These are phyloP conservation scores for Branchinecta sandiegonensis DNA, from an alignment of 2,888 invertebrate genomes.

Conservation along the genomic window DNA sequence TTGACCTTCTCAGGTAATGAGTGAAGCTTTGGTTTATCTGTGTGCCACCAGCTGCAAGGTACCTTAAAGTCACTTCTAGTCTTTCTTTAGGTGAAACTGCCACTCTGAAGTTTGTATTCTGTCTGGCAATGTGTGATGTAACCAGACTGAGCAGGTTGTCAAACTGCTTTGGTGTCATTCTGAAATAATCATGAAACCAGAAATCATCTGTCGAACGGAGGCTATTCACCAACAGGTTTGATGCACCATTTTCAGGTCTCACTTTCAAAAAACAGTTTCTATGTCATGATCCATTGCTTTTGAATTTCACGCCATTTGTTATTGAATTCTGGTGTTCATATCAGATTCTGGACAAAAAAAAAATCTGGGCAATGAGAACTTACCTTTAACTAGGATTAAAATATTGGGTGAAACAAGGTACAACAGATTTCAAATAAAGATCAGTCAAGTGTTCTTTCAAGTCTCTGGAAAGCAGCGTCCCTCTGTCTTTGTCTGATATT, in stretches of 20 bases:
- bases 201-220: too few relatives aligned
- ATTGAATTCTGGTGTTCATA: too few relatives aligned
- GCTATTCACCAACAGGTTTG: neutral
- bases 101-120: neutral
- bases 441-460: too few relatives aligned
- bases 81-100: neutral
- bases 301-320: too few relatives aligned
- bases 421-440: too few relatives aligned
- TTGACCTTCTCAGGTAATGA: neutral
- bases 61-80: neutral
- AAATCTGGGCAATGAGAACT: too few relatives aligned
- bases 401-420: too few relatives aligned
- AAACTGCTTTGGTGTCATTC: constrained; percentile 9
- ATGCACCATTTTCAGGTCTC: constrained; percentile 1
- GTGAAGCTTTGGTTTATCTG: constrained; percentile 5
- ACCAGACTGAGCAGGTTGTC: neutral
- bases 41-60: neutral
- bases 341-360: too few relatives aligned
- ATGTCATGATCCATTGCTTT: too few relatives aligned
- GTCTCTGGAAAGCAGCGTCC: too few relatives aligned
- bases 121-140: constrained; percentile 1
- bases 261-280: neutral
- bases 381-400: too few relatives aligned
- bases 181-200: neutral
- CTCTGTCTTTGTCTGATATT: too few relatives aligned